These are phyloP conservation scores for Hippocampus mohnikei DNA, from an alignment of 2,113 vertebrate genomes.

Conservation along the genomic window DNA sequence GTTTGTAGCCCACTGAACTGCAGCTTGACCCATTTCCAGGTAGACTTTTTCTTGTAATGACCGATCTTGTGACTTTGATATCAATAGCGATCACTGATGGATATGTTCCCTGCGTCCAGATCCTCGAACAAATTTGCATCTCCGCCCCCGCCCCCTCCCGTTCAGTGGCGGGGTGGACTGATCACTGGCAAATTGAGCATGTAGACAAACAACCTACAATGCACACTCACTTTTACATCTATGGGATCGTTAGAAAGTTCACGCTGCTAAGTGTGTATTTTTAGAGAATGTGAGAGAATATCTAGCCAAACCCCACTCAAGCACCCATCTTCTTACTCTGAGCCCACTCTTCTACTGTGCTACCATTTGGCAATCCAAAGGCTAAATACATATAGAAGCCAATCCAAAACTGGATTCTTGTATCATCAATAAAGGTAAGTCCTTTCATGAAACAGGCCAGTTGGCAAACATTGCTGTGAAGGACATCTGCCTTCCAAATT, in stretches of 20 bases:
- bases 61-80: constrained; percentile 63
- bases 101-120: constrained; percentile 56
- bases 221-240: neutral
- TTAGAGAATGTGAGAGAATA: neutral
- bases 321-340: neutral
- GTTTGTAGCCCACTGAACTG: constrained; percentile 56
- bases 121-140: constrained; percentile 50
- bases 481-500: constrained; percentile 5
- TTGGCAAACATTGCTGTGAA: constrained; percentile 3
- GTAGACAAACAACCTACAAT: neutral
- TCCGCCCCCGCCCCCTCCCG: neutral
- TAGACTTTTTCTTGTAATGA: constrained; percentile 45
- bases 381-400: neutral
- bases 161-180: too few species aligned
- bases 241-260: neutral
- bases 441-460: neutral
- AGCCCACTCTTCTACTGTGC: neutral
- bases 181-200: neutral
- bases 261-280: neutral
- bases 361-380: neutral
- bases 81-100: constrained; percentile 52
- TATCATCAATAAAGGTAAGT: neutral
- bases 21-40: constrained; percentile 62
- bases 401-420: neutral
- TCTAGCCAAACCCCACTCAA: neutral